Percentiles rank a stretch among this genome's conserved stretches.
These are phyloP conservation scores for Monochamus saltuarius DNA, from an alignment of 1,140 invertebrate genomes.

Conservation along the genomic window DNA sequence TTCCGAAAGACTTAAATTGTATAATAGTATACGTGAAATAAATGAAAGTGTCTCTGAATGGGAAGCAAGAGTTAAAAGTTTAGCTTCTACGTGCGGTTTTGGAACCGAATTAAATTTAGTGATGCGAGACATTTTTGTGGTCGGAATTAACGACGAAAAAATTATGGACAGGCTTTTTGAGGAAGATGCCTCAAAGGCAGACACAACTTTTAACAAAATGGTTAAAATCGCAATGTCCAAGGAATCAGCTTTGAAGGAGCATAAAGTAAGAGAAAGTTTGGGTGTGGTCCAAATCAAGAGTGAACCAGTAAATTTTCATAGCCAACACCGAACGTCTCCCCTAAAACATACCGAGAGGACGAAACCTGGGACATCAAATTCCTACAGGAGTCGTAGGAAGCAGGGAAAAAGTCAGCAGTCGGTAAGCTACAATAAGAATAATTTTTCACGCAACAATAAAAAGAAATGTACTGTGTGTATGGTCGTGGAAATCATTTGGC, in stretches of 20 bases:
- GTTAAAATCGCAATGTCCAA: conserved; percentile 8
- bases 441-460: too few species aligned
- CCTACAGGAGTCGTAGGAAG: too few species aligned
- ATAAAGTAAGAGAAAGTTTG: not conserved
- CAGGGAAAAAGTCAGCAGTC: not conserved
- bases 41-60: conserved; percentile 3
- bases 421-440: too few species aligned
- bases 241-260: conserved; percentile 1
- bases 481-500: conserved; percentile 4
- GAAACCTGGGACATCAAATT: not conserved
- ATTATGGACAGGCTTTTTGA: conserved; percentile 19
- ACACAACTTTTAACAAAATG: conserved; percentile 1
- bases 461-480: conserved; percentile 3
- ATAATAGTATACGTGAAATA: not conserved
- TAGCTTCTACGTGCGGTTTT: conserved; percentile 13
- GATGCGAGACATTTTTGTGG: conserved; percentile 15
- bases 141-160: conserved; percentile 13
- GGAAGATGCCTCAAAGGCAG: conserved; percentile 8
- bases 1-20: conserved; percentile 11
- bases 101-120: conserved; percentile 10
- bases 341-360: not conserved
- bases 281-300: not conserved
- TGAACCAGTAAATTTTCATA: not conserved
- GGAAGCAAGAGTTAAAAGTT: conserved; percentile 15
- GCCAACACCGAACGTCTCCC: not conserved